These are phyloP conservation scores for Calephelis nemesis DNA, from an alignment of 1,140 invertebrate species.

Conservation along the genomic window DNA sequence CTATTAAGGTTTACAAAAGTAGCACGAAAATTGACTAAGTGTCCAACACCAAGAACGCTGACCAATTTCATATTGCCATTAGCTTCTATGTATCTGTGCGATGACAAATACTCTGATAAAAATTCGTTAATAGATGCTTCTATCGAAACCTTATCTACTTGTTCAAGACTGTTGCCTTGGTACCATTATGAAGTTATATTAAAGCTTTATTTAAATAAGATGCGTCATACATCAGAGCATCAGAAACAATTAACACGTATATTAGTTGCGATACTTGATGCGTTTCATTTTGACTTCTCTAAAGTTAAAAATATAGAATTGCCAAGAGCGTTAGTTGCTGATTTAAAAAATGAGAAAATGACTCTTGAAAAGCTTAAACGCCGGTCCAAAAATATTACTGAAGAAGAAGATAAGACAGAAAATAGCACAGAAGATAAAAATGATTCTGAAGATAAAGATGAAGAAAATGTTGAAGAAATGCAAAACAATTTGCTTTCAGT, in stretches of 20 bases:
- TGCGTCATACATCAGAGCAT: conserved; percentile 84
- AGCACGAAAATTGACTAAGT: conserved; percentile 79
- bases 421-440: conserved; percentile 29
- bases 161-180: conserved; percentile 91
- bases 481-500: conserved; percentile 50
- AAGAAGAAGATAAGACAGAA: conserved; percentile 17
- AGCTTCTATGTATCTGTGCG: conserved; percentile 88
- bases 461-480: conserved; percentile 44
- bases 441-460: conserved; percentile 32
- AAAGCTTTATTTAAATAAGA: conserved; percentile 88
- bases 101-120: conserved; percentile 87
- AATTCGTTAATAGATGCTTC: conserved; percentile 92
- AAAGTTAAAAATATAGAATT: conserved; percentile 78
- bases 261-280: conserved; percentile 90
- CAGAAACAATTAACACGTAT: conserved; percentile 92
- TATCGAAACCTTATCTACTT: conserved; percentile 86
- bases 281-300: conserved; percentile 95
- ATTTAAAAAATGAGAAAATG: conserved; percentile 38
- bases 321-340: conserved; percentile 55
- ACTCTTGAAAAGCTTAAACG: not conserved
- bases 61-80: conserved; percentile 93
- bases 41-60: conserved; percentile 84
- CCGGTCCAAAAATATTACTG: not conserved
- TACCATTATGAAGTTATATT: conserved; percentile 90
- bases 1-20: conserved; percentile 84